phyloP scores from a whole-genome alignment of 2,888 invertebrate genomes.

The Monopis laevigella region DNA sequence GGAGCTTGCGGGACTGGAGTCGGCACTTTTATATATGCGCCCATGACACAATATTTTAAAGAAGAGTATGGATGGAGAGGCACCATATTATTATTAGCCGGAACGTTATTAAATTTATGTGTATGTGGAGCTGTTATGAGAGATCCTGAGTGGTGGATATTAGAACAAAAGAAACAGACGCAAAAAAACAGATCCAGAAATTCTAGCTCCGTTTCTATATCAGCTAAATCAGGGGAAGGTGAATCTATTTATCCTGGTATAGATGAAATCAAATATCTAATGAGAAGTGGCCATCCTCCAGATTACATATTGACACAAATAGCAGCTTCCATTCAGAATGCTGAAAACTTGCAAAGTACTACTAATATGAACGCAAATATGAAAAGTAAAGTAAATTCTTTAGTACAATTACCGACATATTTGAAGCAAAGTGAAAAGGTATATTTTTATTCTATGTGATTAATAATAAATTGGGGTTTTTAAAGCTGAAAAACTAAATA shows the following conservation, averaged over 20 bases:
- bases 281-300: conserved; percentile 67
- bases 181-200: conserved; percentile 45
- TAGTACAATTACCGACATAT: conserved; percentile 80
- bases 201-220: conserved; percentile 60
- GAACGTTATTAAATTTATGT: conserved; percentile 84
- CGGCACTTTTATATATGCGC: conserved; percentile 89
- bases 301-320: conserved; percentile 61
- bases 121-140: conserved; percentile 88
- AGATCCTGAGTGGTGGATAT: conserved; percentile 85
- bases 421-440: conserved; percentile 75
- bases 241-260: conserved; percentile 47
- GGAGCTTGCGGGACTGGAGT: conserved; percentile 91
- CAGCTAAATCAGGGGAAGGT: conserved; percentile 44
- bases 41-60: conserved; percentile 82
- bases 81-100: conserved; percentile 81
- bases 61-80: conserved; percentile 87
- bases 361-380: conserved; percentile 27
- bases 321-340: conserved; percentile 43
- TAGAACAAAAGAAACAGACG: conserved; percentile 67
- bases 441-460: conserved; percentile 14
- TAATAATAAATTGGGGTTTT: no score
- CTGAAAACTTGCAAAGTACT: conserved; percentile 24
- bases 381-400: conserved; percentile 60
- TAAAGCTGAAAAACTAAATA: no score
- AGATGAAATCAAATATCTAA: conserved; percentile 63